Base-by-base conservation (phyloP, 2,888 invertebrate species). In the Tenthredo livida region DNA sequence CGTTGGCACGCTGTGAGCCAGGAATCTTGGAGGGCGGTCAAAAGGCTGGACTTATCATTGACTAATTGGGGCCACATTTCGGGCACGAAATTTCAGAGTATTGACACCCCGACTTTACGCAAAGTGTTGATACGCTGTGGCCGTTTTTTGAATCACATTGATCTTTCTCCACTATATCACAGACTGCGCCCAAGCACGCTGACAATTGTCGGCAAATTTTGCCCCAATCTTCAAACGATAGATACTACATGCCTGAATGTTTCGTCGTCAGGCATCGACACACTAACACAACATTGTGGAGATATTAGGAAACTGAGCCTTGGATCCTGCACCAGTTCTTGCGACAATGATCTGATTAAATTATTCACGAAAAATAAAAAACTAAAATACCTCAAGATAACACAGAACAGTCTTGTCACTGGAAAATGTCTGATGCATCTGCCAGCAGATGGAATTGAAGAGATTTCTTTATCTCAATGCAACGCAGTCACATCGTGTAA, bases 171-270 rank as follows among this genome's bases (percentile, higher is more conserved):
- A 88, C 91, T 93, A 89, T 93, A 93, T 90, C 93, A 94, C 61
- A 91, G 93, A 78, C 93, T 95, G 87, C 94, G 94, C 89, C 94
- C 94, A 89, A 94, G 95, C 89, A 95, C 95, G 29, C 93, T 95
- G 58, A 94, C 94, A 88, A 94, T 94, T 17, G 92, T 95, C 85
- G 94, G 94, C 88, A 95, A 95, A 93, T 94, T 94, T 90, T 95
- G 95, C 87, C 95, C 95, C 10, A 94, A 94, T 90, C 93, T 95
- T 1, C 94, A 94, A 86, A 94, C 93, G 86, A 92, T 95, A 65
- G 94, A 95, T 92, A 93, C 95, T 61, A 88, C 90, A 2, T 94
- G 94, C 29, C 94, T 95, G 91, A 92, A 93, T 85, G 94, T 95
- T 0, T 94, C 94, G 86, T 94, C 94, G 87, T 94, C 94, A 93